These are phyloP conservation scores for Jordanella pulchra DNA, from an alignment of 2,797 vertebrate species.

Conservation along the genomic window DNA sequence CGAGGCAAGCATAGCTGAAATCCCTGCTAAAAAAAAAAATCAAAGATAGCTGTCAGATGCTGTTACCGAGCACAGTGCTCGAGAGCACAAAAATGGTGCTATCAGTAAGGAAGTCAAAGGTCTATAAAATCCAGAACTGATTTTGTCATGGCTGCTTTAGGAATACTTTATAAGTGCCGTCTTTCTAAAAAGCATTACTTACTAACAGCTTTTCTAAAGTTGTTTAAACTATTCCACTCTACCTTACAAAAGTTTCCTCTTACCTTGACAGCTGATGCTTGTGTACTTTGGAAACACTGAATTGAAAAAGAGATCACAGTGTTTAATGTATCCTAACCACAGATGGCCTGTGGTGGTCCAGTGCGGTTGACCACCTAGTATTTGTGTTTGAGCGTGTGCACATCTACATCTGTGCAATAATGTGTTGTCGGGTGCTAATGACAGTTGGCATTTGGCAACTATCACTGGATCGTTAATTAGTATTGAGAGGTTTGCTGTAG, in stretches of 20 bases:
- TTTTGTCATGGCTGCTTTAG: constrained; percentile 64
- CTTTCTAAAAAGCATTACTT: constrained; percentile 49
- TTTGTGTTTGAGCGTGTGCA: constrained; percentile 52
- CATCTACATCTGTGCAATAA: constrained; percentile 63
- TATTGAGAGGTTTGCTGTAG: constrained; percentile 80
- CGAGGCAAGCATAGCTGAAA: constrained; percentile 65
- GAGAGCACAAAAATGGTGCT: constrained; percentile 68
- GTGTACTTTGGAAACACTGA: constrained; percentile 5
- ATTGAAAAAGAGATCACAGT: constrained; percentile 17
- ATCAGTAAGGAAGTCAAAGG: constrained; percentile 70
- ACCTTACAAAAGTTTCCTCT: constrained; percentile 15
- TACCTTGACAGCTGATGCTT: background rate
- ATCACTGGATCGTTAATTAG: constrained; percentile 82
- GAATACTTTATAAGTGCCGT: constrained; percentile 41
- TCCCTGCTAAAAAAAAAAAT: constrained; percentile 68
- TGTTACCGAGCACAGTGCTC: constrained; percentile 63
- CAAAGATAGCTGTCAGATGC: constrained; percentile 73
- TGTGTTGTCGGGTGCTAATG: constrained; percentile 68
- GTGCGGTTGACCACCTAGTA: constrained; percentile 52
- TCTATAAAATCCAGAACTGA: constrained; percentile 59
- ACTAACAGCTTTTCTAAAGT: constrained; percentile 16
- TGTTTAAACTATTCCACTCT: constrained; percentile 14
- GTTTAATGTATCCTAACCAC: constrained; percentile 42
- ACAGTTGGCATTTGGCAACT: constrained; percentile 76
- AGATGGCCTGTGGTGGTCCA: constrained; percentile 52